Evolutionary conservation across 2,888 invertebrate species (phyloP).

Genomic region (Tortrix viridana): DNA sequence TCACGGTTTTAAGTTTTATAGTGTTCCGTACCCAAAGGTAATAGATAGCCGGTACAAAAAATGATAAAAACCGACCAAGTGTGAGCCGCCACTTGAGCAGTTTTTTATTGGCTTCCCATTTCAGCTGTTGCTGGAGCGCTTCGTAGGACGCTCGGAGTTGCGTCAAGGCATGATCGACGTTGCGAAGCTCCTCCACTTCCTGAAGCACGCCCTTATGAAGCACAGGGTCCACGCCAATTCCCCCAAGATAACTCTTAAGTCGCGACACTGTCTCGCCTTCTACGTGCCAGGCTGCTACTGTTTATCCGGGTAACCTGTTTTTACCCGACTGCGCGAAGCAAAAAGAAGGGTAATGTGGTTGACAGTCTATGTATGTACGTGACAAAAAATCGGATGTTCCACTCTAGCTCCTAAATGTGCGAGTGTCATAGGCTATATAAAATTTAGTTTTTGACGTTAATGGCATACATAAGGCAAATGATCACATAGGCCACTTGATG

Average conservation of each 20-base stretch:
- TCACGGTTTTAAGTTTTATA: too few relatives aligned
- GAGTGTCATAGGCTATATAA: too few relatives aligned
- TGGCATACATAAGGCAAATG: too few relatives aligned
- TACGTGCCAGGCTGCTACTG: constrained; percentile 61
- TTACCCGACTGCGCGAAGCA: not conserved
- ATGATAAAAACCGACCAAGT: too few relatives aligned
- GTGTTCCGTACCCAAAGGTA: too few relatives aligned
- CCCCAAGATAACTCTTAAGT: constrained; percentile 44
- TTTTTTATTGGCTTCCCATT: not conserved
- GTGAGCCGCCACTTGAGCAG: constrained; percentile 2
- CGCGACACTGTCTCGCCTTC: constrained; percentile 51
- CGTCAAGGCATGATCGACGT: constrained; percentile 51
- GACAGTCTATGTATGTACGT: not conserved
- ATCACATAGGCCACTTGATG: too few relatives aligned
- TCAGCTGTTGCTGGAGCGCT: constrained; percentile 55
- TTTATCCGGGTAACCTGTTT: constrained; percentile 50
- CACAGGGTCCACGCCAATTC: constrained; percentile 34
- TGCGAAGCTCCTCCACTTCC: constrained; percentile 46
- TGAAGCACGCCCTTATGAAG: constrained; percentile 44
- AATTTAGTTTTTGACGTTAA: too few relatives aligned
- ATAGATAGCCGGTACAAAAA: too few relatives aligned
- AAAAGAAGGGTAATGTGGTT: not conserved
- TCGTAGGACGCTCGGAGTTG: constrained; percentile 49
- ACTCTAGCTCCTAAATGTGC: not conserved
- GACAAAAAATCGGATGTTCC: not conserved